Base-by-base conservation (phyloP, 2,113 vertebrate species). In the Nerophis ophidion region DNA sequence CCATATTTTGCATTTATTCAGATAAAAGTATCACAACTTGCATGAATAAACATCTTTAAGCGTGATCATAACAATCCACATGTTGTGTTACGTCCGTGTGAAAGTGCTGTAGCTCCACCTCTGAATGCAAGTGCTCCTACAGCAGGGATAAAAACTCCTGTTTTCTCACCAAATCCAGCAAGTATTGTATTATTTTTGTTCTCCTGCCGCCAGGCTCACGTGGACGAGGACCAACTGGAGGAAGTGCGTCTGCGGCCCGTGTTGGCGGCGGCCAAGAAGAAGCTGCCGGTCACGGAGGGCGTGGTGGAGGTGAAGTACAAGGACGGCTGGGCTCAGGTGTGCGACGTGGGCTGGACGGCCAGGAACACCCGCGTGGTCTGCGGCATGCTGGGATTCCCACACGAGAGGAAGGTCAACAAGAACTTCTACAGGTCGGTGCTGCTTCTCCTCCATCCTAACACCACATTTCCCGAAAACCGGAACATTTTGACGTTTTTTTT, bases 361-460 rank as follows among this genome's bases (percentile, higher is more conserved):
- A 93, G 86, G 66, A 97, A 96, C 89, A 95, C 92, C 26, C 93
- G 48, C 0, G 97, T 99, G 2, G 3, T 99, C 85, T 99, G 97
- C 0, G 97, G 96, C 63, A 95, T 94, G 95, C 81, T 98, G 90
- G 97, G 96, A 63, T 98, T 98, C 81, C 96, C 96, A 0, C 82
- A 92, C 0, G 96, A 97, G 78, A 93, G 89, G 75, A 95, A 93
- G 65, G 89, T 93, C 89, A 98, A 97, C 92, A 90, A 85, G 72
- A 95, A 92, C 85, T 95, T 98, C 84, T 98, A 99, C 91, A 97
- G 90, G 96, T 98, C 82, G 92, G 91, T 76, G 34, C 46, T 14
- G 12, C 3, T 26, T 26, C 26, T n/a, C n/a, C n/a, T n/a, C n/a
- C n/a, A n/a, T n/a, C n/a, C n/a, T n/a, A n/a, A n/a, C n/a, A n/a